These are phyloP conservation scores for Paramisgurnus dabryanus DNA, from an alignment of 2,113 vertebrate species.

Conservation along the genomic window DNA sequence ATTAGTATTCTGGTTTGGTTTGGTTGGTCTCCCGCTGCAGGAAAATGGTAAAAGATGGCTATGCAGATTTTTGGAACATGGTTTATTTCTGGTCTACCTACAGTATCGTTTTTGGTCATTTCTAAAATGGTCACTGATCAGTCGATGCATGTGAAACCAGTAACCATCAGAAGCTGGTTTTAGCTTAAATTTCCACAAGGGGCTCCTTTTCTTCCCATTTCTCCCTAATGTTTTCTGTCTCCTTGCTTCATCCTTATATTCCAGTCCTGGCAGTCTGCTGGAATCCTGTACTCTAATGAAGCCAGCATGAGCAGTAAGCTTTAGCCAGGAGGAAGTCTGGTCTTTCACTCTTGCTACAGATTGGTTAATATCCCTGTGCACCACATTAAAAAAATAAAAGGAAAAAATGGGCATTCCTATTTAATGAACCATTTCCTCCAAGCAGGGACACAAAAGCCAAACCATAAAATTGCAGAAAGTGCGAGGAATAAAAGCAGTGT, in stretches of 20 bases:
- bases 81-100: too few relatives aligned
- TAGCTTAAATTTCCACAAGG: neutral
- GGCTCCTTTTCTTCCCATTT: neutral
- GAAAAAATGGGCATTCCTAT: constrained; percentile 58
- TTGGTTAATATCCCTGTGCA: constrained; percentile 57
- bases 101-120: too few relatives aligned
- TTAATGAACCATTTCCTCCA: constrained; percentile 65
- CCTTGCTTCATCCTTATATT: constrained; percentile 16
- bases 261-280: constrained; percentile 12
- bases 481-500: constrained; percentile 58
- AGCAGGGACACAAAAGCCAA: constrained; percentile 55
- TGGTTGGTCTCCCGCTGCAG: neutral
- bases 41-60: too few relatives aligned
- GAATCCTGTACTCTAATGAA: constrained; percentile 46
- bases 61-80: too few relatives aligned
- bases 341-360: constrained; percentile 56
- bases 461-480: constrained; percentile 61
- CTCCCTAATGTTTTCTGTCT: constrained; percentile 16
- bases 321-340: constrained; percentile 54
- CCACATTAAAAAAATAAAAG: constrained; percentile 59
- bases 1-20: constrained; percentile 15
- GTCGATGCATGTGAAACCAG: neutral
- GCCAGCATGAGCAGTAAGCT: constrained; percentile 53
- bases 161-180: constrained; percentile 11
- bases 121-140: too few relatives aligned